These are phyloP conservation scores for Oncorhynchus tshawytscha DNA, from an alignment of 2,113 vertebrate species.

Conservation along the genomic window DNA sequence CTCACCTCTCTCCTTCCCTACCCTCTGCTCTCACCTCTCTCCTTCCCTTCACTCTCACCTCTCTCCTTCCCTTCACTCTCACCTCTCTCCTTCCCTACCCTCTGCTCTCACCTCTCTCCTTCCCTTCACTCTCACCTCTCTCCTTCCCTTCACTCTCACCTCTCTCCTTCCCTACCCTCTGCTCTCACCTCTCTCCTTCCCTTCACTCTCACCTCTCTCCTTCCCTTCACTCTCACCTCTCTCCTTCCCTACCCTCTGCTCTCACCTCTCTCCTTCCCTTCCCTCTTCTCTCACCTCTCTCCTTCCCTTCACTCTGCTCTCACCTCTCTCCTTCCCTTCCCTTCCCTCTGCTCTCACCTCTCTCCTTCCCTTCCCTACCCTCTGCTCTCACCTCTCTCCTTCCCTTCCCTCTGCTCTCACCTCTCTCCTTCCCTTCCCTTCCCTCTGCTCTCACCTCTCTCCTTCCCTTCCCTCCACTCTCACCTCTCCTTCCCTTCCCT, in stretches of 20 bases:
- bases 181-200: neutral
- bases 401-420: neutral
- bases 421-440: neutral
- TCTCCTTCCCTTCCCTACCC: neutral
- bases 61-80: neutral
- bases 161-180: neutral
- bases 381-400: too few species aligned
- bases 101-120: neutral
- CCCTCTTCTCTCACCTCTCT: neutral
- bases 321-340: too few species aligned
- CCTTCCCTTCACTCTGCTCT: too few species aligned
- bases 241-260: neutral
- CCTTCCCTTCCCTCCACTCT: neutral
- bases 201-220: too few species aligned
- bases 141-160: neutral
- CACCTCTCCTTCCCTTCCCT: neutral
- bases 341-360: neutral
- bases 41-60: neutral
- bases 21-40: neutral
- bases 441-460: neutral
- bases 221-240: neutral
- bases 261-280: neutral
- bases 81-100: neutral
- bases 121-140: neutral
- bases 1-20: neutral